Conservation (phyloP, 2,113 vertebrate species). For the Condylura cristata region DNA sequence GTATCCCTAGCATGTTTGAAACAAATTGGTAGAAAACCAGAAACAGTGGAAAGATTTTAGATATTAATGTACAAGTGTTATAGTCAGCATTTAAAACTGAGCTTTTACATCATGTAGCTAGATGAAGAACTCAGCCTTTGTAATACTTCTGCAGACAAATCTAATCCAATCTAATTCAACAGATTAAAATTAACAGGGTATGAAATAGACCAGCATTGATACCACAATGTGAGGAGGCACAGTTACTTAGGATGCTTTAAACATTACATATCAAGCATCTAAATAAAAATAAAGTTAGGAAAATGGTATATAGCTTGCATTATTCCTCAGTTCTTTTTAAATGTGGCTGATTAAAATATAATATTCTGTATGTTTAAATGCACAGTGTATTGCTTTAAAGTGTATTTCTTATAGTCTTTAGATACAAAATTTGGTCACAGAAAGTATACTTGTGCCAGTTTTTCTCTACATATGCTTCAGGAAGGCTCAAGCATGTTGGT, state of each 20-base stretch:
- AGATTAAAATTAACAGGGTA: background rate
- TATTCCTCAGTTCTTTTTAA: background rate
- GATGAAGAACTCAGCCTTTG: background rate
- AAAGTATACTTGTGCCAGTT: background rate
- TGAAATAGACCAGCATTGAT: background rate
- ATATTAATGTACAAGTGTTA: background rate
- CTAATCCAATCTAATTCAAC: background rate
- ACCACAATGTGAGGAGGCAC: background rate
- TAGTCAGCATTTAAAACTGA: background rate
- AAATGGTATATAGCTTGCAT: background rate
- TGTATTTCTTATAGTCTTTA: background rate
- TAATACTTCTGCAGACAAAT: conserved; percentile 25
- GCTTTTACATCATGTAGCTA: background rate
- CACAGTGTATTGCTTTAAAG: background rate
- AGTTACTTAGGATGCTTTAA: background rate
- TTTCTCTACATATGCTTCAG: background rate
- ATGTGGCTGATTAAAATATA: background rate
- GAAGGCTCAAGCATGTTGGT: background rate
- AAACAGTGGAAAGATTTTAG: conserved; percentile 26
- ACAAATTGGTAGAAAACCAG: conserved; percentile 38
- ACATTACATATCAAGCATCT: background rate
- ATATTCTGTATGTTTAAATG: background rate
- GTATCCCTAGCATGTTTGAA: conserved; percentile 58
- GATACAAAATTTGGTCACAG: background rate
- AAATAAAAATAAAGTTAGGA: background rate